Evolutionary conservation across 2,797 vertebrate genomes (phyloP).

Genomic region (Propithecus deckenii): DNA sequence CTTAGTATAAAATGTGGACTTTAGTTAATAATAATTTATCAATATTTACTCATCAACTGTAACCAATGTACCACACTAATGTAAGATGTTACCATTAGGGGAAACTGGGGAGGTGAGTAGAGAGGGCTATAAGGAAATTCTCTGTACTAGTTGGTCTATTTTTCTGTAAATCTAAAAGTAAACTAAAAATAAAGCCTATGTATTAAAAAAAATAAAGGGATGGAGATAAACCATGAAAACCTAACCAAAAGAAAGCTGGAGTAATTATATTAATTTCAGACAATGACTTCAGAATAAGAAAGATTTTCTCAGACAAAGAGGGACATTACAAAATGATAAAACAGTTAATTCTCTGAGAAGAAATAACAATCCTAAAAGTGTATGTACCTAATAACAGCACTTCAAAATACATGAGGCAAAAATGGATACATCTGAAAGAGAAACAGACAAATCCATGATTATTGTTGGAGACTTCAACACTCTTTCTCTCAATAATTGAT

Average conservation of each 20-base stretch:
- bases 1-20: neutral
- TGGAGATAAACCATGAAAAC: neutral
- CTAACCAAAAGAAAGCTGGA: slow-evolving; percentile 20
- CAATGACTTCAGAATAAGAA: slow-evolving; percentile 28
- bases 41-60: neutral
- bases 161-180: neutral
- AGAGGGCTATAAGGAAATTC: neutral
- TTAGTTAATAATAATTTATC: neutral
- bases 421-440: slow-evolving; percentile 43
- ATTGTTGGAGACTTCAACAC: slow-evolving; percentile 18
- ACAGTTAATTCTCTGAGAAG: slow-evolving; percentile 21
- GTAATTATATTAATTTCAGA: slow-evolving; percentile 22
- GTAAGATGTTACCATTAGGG: neutral
- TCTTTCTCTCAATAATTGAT: slow-evolving; percentile 34
- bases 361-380: slow-evolving; percentile 7
- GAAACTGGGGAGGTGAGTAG: neutral
- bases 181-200: neutral
- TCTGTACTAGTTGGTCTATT: neutral
- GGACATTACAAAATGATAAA: slow-evolving; percentile 29
- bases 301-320: slow-evolving; percentile 21
- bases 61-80: neutral
- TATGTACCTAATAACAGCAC: slow-evolving; percentile 41
- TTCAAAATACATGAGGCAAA: slow-evolving; percentile 51
- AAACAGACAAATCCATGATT: slow-evolving; percentile 50
- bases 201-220: neutral